These are phyloP conservation scores for Platycnemis pennipes DNA, from an alignment of 2,888 invertebrate species.

Conservation along the genomic window DNA sequence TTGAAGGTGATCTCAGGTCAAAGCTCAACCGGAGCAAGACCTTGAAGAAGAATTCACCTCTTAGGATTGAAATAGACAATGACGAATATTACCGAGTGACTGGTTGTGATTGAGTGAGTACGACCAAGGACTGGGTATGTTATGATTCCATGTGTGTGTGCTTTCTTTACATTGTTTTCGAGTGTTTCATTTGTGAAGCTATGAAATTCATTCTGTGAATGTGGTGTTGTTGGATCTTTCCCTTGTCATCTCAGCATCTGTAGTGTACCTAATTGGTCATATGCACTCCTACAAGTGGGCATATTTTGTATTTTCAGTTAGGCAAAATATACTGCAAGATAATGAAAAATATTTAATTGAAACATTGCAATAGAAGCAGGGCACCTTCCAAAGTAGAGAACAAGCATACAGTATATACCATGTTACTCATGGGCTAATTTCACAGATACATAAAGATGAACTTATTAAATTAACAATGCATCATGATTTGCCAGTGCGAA, in stretches of 20 bases:
- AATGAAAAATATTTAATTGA: slow-evolving; percentile 19
- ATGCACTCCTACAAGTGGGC: neutral
- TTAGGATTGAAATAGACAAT: slow-evolving; percentile 74
- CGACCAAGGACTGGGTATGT: neutral
- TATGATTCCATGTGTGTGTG: slow-evolving; percentile 22
- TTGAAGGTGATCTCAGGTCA: slow-evolving; percentile 71
- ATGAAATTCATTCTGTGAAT: slow-evolving; percentile 24
- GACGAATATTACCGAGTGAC: slow-evolving; percentile 73
- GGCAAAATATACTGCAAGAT: slow-evolving; percentile 45
- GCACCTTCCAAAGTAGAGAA: slow-evolving; percentile 34
- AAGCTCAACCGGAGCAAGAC: slow-evolving; percentile 71
- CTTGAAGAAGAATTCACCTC: slow-evolving; percentile 71
- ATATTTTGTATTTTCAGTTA: slow-evolving; percentile 48
- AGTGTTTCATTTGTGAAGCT: slow-evolving; percentile 46
- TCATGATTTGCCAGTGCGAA: slow-evolving; percentile 84
- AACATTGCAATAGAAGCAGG: slow-evolving; percentile 2
- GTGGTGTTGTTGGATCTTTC: slow-evolving; percentile 9
- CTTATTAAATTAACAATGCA: neutral
- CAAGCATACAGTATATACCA: slow-evolving; percentile 27
- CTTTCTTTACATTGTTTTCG: slow-evolving; percentile 25
- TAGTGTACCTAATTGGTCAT: slow-evolving; percentile 46
- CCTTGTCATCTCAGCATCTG: neutral
- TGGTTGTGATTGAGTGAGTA: slow-evolving; percentile 71
- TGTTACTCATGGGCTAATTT: neutral
- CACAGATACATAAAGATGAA: neutral